A percentile compares a stretch with the other conserved stretches of the same genome.
Conservation (phyloP, 2,888 invertebrate genomes). For the Eulithis prunata region DNA sequence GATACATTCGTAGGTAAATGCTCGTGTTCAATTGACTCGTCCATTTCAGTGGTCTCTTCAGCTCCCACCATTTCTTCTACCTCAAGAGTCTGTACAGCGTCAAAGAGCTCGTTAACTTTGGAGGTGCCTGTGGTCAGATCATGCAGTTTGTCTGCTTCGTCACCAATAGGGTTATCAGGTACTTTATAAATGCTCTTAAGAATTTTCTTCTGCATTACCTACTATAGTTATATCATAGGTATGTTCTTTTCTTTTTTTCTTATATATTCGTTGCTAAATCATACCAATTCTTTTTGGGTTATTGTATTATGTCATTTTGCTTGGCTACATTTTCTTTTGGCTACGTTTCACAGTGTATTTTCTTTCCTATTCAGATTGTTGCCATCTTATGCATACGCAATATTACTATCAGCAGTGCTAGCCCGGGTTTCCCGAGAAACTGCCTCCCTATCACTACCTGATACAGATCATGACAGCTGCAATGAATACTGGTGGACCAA, state of each 20-base stretch:
- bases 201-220: too few species aligned
- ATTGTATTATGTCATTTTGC: too few species aligned
- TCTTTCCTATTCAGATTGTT: conserved; percentile 72
- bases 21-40: not conserved
- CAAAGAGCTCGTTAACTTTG: conserved; percentile 74
- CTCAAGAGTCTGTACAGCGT: conserved; percentile 77
- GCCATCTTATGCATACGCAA: conserved; percentile 84
- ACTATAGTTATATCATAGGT: too few species aligned
- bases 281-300: too few species aligned
- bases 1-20: too few species aligned
- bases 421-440: conserved; percentile 58
- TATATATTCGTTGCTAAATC: too few species aligned
- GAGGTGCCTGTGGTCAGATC: conserved; percentile 75
- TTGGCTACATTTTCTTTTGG: not conserved
- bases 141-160: conserved; percentile 81
- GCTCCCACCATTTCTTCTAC: conserved; percentile 85
- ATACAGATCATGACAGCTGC: conserved; percentile 83
- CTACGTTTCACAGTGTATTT: not conserved
- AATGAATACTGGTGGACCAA: conserved; percentile 86
- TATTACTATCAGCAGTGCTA: conserved; percentile 79
- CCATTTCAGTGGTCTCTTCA: conserved; percentile 82
- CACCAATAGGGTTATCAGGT: conserved; percentile 85
- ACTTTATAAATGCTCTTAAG: not conserved
- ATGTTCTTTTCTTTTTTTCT: too few species aligned
- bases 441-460: conserved; percentile 76